Evolutionary conservation across 2,888 invertebrate genomes (phyloP), one percentile per base, ranked within the genome.

Genomic region (Cynaeus angustus): DNA sequence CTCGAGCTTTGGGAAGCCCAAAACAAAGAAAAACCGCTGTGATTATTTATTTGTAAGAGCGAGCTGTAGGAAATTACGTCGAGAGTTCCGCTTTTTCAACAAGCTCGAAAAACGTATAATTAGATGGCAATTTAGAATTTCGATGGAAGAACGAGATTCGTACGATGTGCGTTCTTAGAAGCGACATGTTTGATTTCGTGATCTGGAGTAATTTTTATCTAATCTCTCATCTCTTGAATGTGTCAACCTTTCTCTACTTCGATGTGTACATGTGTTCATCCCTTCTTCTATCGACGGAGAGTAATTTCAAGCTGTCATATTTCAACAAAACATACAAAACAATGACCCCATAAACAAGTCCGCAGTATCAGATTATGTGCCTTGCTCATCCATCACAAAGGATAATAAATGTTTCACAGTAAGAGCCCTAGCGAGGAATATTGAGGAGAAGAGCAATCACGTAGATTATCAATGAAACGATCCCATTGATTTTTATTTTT

Each of bases 311-410:
- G 21, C 64, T 64, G 64, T 64, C 64, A 64, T 64, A 53, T 33
- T 64, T 64, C 16, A 56, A 55, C 48, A 66, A 66, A 56, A 56
- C 56, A 46, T 46, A 55, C 37, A 66, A 66, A 56, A 56, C 55
- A 65, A 65, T 52, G 53, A n/a, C 14, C 14, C 52, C 64, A 64
- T 64, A 64, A 64, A 53, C 64, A 64, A 64, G 64, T 53, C 64
- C 56, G 66, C 55, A 56, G 46, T 66, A 66, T 66, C 66, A 66
- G 66, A 66, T 66, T 56, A 56, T 56, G 46, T 56, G 56, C 56
- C 56, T 56, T 56, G 48, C 56, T 38, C 66, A 66, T 66, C 66
- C 55, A 66, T 66, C 66, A 64, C 64, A 52, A 45, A 26, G 48
- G 56, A 56, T 66, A 66, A 66, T 56, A 66, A 66, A 66, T 66